Conservation (phyloP, 2,113 vertebrate species). For the Glaucidium brasilianum region DNA sequence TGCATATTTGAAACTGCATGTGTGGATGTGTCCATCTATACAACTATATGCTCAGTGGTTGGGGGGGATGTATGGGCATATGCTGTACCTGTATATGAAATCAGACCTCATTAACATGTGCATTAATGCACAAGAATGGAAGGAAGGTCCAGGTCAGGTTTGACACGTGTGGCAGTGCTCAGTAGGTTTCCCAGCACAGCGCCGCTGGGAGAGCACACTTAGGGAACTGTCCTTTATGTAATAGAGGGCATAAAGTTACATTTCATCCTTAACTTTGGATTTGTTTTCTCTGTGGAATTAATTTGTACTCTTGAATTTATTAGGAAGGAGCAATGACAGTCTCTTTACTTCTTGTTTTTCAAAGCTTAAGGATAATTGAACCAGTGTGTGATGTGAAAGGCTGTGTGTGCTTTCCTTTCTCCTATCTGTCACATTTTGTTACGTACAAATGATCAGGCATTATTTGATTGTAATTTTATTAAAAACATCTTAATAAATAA, state of each 20-base stretch:
- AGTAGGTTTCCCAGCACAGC: neutral
- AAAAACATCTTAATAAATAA: constrained; percentile 41
- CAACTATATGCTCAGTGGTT: neutral
- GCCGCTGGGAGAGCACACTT: neutral
- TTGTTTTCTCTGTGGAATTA: constrained; percentile 46
- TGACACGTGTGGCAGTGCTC: neutral
- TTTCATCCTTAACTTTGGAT: constrained; percentile 35
- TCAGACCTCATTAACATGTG: neutral
- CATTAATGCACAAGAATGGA: neutral
- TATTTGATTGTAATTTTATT: constrained; percentile 43
- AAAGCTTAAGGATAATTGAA: constrained; percentile 62
- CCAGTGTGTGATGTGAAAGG: neutral
- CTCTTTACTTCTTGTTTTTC: constrained; percentile 52
- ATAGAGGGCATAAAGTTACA: constrained; percentile 5
- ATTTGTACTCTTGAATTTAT: constrained; percentile 47
- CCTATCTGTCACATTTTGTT: constrained; percentile 1
- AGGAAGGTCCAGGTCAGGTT: neutral
- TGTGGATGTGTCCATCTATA: neutral
- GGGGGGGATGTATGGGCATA: neutral
- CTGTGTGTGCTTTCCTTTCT: neutral
- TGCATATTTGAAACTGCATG: neutral
- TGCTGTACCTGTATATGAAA: neutral
- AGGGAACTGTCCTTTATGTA: neutral
- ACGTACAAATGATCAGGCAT: neutral
- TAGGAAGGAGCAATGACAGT: constrained; percentile 8